A percentile compares a stretch with the other conserved stretches of the same genome.
These are phyloP conservation scores for Lithobates pipiens DNA, from an alignment of 2,797 vertebrate species.

Conservation along the genomic window DNA sequence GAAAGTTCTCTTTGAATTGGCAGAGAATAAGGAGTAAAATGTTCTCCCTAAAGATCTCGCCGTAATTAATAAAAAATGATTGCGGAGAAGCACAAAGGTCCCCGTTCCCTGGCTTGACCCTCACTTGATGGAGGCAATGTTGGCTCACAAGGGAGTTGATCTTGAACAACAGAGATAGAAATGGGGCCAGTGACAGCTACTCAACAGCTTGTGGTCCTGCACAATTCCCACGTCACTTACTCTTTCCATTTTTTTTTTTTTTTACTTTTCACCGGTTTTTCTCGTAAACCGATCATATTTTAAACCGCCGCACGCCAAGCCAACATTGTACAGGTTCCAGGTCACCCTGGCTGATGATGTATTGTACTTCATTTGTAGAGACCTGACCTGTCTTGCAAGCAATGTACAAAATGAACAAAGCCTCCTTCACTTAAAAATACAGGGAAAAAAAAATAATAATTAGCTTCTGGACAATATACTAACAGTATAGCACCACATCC, in stretches of 20 bases:
- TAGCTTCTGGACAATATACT: too few species aligned
- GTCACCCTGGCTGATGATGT: not conserved
- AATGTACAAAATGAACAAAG: too few species aligned
- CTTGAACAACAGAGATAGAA: not conserved
- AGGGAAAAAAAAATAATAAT: too few species aligned
- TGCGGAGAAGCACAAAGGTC: not conserved
- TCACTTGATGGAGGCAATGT: conserved; percentile 16
- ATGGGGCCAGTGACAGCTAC: not conserved
- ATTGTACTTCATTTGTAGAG: too few species aligned
- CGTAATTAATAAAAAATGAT: conserved; percentile 39
- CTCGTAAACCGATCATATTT: not conserved
- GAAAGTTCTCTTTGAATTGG: not conserved
- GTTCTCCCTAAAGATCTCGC: conserved; percentile 4
- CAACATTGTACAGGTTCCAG: not conserved
- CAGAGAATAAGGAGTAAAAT: not conserved
- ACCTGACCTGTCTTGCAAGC: too few species aligned
- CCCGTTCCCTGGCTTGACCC: conserved; percentile 37
- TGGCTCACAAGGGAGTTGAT: conserved; percentile 21
- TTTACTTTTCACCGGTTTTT: not conserved
- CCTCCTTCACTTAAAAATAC: too few species aligned
- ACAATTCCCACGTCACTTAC: conserved; percentile 8
- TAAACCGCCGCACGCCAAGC: not conserved
- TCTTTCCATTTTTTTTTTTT: not conserved
- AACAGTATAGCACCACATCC: too few species aligned
- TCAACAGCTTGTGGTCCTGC: not conserved